phyloP scores from a whole-genome alignment of 2,113 vertebrate genomes.

The Reinhardtius hippoglossoides region DNA sequence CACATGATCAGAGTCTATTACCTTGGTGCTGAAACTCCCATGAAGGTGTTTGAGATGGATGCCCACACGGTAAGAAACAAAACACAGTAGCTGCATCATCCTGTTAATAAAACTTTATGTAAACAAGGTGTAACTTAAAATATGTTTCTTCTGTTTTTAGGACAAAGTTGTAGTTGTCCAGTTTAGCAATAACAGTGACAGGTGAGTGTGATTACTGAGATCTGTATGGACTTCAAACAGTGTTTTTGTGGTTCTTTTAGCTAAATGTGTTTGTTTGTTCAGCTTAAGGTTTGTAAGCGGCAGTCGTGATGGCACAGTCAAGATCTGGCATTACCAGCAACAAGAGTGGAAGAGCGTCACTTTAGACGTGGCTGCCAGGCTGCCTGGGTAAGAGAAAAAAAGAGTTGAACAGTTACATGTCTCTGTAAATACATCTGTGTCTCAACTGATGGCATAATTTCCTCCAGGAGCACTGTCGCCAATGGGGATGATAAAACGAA shows the following conservation, averaged over 20 bases:
- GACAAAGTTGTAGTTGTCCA: slow-evolving; percentile 98
- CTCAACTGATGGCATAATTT: neutral
- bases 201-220: slow-evolving; percentile 81
- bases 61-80: slow-evolving; percentile 89
- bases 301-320: slow-evolving; percentile 95
- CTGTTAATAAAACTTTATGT: neutral
- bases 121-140: neutral
- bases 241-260: neutral
- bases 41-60: slow-evolving; percentile 95
- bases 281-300: slow-evolving; percentile 97
- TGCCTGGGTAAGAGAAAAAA: slow-evolving; percentile 87
- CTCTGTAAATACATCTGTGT: neutral
- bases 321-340: slow-evolving; percentile 95
- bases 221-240: neutral
- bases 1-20: slow-evolving; percentile 98
- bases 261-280: slow-evolving; percentile 8
- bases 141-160: slow-evolving; percentile 73
- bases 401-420: neutral
- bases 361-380: slow-evolving; percentile 92
- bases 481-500: slow-evolving; percentile 94
- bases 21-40: slow-evolving; percentile 90
- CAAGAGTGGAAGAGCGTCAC: slow-evolving; percentile 94
- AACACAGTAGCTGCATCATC: neutral
- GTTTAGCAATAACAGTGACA: slow-evolving; percentile 96
- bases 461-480: slow-evolving; percentile 80